Percentiles rank a stretch among this genome's conserved stretches.
These are phyloP conservation scores for Electrophaes corylata DNA, from an alignment of 2,888 invertebrate species.

Conservation along the genomic window DNA sequence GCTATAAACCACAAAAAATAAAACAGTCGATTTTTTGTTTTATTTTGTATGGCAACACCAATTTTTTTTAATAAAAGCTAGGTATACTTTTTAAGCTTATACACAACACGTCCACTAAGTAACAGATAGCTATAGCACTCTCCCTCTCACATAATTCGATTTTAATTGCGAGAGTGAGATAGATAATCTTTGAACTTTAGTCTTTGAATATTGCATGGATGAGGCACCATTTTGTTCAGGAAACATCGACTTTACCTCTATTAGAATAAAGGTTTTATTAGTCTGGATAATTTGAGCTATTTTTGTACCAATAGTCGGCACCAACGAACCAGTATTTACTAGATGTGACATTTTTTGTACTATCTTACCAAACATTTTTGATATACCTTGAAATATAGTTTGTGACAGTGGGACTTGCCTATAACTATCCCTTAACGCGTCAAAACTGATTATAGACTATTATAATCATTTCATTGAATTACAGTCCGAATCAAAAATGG, in stretches of 20 bases:
- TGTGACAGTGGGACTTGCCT: too few relatives aligned
- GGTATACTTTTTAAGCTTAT: background rate
- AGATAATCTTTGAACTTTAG: conserved; percentile 7
- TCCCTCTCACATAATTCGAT: conserved; percentile 22
- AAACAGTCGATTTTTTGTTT: too few relatives aligned
- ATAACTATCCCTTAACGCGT: too few relatives aligned
- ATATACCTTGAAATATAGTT: too few relatives aligned
- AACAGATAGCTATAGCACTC: background rate
- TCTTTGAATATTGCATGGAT: conserved; percentile 29
- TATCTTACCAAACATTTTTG: background rate
- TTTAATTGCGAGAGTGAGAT: conserved; percentile 26
- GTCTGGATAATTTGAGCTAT: conserved; percentile 38
- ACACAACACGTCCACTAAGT: background rate
- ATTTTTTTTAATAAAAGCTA: background rate
- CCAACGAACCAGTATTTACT: conserved; percentile 20
- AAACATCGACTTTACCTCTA: conserved; percentile 1
- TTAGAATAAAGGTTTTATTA: conserved; percentile 21
- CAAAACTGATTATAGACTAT: too few relatives aligned
- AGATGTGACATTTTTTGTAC: background rate
- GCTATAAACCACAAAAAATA: background rate
- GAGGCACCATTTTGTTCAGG: conserved; percentile 36
- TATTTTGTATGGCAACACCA: background rate
- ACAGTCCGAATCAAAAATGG: too few relatives aligned
- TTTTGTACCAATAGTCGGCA: conserved; percentile 31
- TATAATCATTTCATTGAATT: too few relatives aligned